Percentiles rank a stretch among this genome's conserved stretches.
These are phyloP conservation scores for Pelecanus crispus DNA, from an alignment of 2,113 vertebrate species.

Conservation along the genomic window DNA sequence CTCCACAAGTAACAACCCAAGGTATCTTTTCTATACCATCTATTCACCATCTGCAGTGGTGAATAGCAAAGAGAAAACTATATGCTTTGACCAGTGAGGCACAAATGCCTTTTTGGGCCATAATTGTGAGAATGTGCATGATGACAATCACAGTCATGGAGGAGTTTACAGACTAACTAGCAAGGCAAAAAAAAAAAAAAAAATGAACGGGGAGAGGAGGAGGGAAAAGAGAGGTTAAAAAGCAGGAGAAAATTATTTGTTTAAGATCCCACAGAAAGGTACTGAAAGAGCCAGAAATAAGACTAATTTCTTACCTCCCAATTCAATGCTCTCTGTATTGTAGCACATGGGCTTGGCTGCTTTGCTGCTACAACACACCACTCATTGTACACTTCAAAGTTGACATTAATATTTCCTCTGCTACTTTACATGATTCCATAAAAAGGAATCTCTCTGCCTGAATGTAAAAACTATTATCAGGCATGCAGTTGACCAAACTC, in stretches of 20 bases:
- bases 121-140: not conserved
- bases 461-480: slow-evolving; percentile 45
- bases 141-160: not conserved
- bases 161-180: not conserved
- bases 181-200: not conserved
- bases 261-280: not conserved
- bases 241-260: not conserved
- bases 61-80: not conserved
- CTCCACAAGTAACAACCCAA: not conserved
- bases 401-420: not conserved
- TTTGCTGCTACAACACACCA: not conserved
- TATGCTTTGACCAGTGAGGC: not conserved
- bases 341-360: not conserved
- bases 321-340: not conserved
- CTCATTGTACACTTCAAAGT: not conserved
- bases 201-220: not conserved
- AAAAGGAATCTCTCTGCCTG: slow-evolving; percentile 27
- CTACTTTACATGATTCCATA: not conserved
- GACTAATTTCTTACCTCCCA: not conserved
- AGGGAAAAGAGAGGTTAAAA: not conserved
- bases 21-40: not conserved
- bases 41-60: not conserved
- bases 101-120: not conserved
- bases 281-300: not conserved
- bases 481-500: slow-evolving; percentile 61